phyloP scores from a whole-genome alignment of 2,888 invertebrate species.

The Parnassius apollo region DNA sequence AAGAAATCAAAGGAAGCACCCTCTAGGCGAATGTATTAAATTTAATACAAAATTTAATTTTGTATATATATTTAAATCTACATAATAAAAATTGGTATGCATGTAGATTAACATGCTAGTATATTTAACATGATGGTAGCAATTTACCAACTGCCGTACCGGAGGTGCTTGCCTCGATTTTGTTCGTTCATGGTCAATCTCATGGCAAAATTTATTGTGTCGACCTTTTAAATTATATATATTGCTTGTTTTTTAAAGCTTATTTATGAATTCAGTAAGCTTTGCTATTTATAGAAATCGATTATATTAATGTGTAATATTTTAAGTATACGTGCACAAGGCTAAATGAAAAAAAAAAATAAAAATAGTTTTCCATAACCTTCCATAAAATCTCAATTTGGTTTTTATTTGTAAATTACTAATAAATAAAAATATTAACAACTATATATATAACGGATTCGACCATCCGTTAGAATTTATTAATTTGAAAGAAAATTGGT shows the following conservation, averaged over 20 bases:
- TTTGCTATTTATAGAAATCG: neutral
- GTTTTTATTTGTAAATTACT: too few relatives aligned
- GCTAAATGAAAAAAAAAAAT: neutral
- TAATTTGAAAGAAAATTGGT: too few relatives aligned
- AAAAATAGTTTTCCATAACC: too few relatives aligned
- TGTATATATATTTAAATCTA: neutral
- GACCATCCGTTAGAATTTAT: too few relatives aligned
- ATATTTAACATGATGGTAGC: neutral
- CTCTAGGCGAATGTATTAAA: too few relatives aligned
- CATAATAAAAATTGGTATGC: neutral
- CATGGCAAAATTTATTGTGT: slow-evolving; percentile 44
- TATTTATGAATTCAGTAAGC: neutral
- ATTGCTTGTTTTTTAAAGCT: neutral
- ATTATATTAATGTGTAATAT: neutral
- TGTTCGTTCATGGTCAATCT: slow-evolving; percentile 57
- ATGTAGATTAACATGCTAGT: too few relatives aligned
- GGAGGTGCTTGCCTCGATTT: slow-evolving; percentile 49
- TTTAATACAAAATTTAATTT: too few relatives aligned
- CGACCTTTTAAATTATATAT: slow-evolving; percentile 13
- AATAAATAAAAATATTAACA: too few relatives aligned
- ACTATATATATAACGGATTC: too few relatives aligned
- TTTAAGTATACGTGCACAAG: neutral
- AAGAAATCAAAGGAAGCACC: too few relatives aligned
- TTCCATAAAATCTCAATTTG: too few relatives aligned
- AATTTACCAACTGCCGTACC: slow-evolving; percentile 9